Evolutionary conservation across 2,888 invertebrate species (phyloP), one percentile per base, ranked within the genome.

Genomic region (Caenorhabditis japonica): DNA sequence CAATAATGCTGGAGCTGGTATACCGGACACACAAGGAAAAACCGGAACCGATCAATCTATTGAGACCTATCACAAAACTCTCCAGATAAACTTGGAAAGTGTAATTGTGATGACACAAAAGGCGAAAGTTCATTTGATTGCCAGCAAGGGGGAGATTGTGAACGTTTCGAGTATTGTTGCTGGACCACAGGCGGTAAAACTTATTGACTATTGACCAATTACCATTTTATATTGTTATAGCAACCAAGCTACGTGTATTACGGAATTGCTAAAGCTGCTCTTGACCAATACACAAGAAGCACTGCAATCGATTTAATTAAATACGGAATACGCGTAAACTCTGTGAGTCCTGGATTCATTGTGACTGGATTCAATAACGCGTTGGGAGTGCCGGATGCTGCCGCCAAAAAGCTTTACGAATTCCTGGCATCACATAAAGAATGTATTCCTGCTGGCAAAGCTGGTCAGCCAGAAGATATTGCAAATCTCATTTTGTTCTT

Each of bases 281-380:
- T 74, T 13, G 68, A 69, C 17, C 68, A 68, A 21, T 62, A 47
- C 38, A 74, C 73, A n/a, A 46, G 61, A 38, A 47, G 38, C 36
- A 41, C 25, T 30, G 66, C 72, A 8, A 39, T 66, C 17, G 59
- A 64, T 17, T 25, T 64, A 0, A 68, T 68, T 34, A 30, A 36
- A 34, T 27, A 59, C 15, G 66, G 66, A 15, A 41, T 72, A 15
- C 52, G 72, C 1, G 55, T 72, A 0, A 72, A 72, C 21, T 52
- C 59, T 1, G 66, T 72, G 3, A 73, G 72, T 23, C 76, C 76
- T 19, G 76, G 76, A 25, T 23, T 58, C 2, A 64, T 76, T 10
- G 49, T 25, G 10, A 76, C 76, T 15, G 55, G 61, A 8, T 73
- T 76, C 34, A 25, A 17, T 1, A 25, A 62, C 17, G 73, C 73